Base-by-base conservation (phyloP, 2,113 vertebrate genomes). In the Sphaerodactylus townsendi region DNA sequence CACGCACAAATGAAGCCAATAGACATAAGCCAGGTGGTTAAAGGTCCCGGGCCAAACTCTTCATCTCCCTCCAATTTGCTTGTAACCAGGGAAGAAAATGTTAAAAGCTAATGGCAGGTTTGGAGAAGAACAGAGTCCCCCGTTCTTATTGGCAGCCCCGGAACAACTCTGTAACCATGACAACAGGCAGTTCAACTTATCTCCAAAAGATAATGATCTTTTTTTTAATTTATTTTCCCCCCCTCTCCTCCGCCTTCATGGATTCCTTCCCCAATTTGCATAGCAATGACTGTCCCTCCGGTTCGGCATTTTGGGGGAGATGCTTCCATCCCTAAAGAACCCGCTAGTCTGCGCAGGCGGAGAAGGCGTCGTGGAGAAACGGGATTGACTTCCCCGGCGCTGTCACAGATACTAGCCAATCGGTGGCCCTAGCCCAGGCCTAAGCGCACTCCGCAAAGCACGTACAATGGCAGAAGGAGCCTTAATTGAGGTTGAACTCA, bases 151-250 rank as follows among this genome's bases (percentile, higher is more conserved):
- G 0, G 78, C 82, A 77, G 41, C 64, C 85, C 71, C 75, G 41
- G 73, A 87, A 33, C 81, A 62, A 87, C 75, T 46, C 1, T 0
- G 91, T 94, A 90, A 56, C 80, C 88, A 95, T 92, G 86, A 89
- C 85, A 94, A 95, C 92, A 85, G 70, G 88, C 85, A 88, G 50
- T 85, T 88, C 82, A 82, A 88, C 70, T 87, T 77, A 93, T 87
- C 59, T 90, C 85, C 37, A 64, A 70, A 46, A 77, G 74, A 70
- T n/a, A 39, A 77, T 87, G 87, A 91, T 91, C 83, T 93, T 91
- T 90, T 86, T 33, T 93, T 93, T 90, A 90, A 92, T 91, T 90
- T 86, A n/a, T 93, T 93, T 91, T 90, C 90, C 10, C 21, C 90
- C 10, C 21, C 4, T 78, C 69, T 83, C 79, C 86, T 88, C 77